phyloP scores from a whole-genome alignment of 2,797 vertebrate genomes.

The Bradypodion ventrale region DNA sequence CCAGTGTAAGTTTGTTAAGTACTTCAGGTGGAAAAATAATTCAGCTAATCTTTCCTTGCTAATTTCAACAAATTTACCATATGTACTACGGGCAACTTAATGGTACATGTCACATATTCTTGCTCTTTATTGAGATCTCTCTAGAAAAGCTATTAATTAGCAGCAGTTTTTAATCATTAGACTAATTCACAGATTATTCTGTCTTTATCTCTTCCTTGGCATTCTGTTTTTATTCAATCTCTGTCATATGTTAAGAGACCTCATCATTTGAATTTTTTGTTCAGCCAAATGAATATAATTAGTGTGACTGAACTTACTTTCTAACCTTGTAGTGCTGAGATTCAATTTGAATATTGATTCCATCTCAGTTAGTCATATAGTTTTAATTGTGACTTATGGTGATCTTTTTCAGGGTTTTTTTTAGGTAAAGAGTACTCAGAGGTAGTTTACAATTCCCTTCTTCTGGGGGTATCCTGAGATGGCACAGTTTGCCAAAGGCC shows the following conservation, averaged over 20 bases:
- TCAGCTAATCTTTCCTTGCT: slow-evolving; percentile 41
- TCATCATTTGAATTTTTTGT: slow-evolving; percentile 23
- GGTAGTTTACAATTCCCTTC: no score
- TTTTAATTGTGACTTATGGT: background rate
- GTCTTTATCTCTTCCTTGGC: slow-evolving; percentile 4
- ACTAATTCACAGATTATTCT: slow-evolving; percentile 21
- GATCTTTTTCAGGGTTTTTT: no score
- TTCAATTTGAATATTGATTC: background rate
- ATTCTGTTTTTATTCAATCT: background rate
- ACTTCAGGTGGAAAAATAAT: slow-evolving; percentile 63
- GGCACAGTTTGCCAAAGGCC: no score
- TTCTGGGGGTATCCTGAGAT: no score
- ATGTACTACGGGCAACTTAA: background rate
- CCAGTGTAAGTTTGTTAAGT: slow-evolving; percentile 55
- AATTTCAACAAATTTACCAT: background rate
- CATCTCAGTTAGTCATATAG: background rate
- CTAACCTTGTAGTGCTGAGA: background rate
- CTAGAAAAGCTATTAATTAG: slow-evolving; percentile 2
- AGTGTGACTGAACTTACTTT: slow-evolving; percentile 2
- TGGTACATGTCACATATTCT: slow-evolving; percentile 20
- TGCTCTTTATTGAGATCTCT: background rate
- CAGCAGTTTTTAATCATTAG: background rate
- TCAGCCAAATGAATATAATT: background rate
- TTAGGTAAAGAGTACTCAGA: no score
- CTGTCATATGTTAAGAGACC: slow-evolving; percentile 9